phyloP scores from a whole-genome alignment of 2,113 vertebrate species.

The Stegastes partitus region DNA sequence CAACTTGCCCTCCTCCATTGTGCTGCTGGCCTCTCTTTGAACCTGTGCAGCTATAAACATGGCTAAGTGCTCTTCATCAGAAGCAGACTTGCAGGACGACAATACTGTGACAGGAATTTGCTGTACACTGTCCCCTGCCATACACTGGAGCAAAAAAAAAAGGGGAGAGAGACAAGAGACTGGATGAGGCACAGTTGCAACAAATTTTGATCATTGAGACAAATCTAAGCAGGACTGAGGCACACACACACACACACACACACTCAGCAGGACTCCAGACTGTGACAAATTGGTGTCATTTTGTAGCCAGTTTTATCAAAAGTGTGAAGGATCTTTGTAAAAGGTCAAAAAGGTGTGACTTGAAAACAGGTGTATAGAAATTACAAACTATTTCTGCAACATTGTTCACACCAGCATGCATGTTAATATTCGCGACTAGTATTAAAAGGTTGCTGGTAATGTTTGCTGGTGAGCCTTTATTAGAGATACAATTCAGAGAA shows the following conservation, averaged over 20 bases:
- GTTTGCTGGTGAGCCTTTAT: too few species aligned
- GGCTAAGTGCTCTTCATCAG: conserved; percentile 79
- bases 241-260: background rate
- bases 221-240: conserved; percentile 38
- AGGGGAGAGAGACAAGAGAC: conserved; percentile 30
- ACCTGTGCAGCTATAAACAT: conserved; percentile 81
- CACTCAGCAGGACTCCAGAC: too few species aligned
- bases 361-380: too few species aligned
- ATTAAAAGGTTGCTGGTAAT: too few species aligned
- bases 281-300: too few species aligned
- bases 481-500: too few species aligned
- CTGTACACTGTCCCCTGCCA: conserved; percentile 60
- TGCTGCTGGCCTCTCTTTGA: conserved; percentile 83
- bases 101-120: conserved; percentile 80
- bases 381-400: too few species aligned
- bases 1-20: conserved; percentile 72
- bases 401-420: too few species aligned
- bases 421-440: too few species aligned
- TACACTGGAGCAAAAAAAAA: conserved; percentile 36
- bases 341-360: too few species aligned
- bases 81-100: conserved; percentile 67
- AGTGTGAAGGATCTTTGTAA: background rate
- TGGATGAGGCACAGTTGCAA: conserved; percentile 64
- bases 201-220: conserved; percentile 51
- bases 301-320: background rate